A percentile compares a stretch with the other conserved stretches of the same genome.
These are phyloP conservation scores for Chromis chromis DNA, from an alignment of 2,797 vertebrate species.

Conservation along the genomic window DNA sequence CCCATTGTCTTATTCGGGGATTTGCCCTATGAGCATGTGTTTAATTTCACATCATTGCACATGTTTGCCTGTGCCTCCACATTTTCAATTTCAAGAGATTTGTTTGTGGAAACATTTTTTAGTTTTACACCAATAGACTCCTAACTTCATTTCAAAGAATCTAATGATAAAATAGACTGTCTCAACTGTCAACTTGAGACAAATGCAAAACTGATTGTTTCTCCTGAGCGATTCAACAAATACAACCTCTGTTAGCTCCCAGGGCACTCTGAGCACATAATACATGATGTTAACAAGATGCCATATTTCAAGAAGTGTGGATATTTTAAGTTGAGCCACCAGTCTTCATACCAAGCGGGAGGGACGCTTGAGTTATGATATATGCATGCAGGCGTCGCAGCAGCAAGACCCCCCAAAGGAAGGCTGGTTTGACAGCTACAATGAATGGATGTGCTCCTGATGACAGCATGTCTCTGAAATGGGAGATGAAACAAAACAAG, in stretches of 20 bases:
- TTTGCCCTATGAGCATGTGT: constrained; percentile 64
- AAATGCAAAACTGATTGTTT: neutral
- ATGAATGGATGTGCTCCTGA: constrained; percentile 45
- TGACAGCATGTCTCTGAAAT: constrained; percentile 52
- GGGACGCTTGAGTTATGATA: constrained; percentile 46
- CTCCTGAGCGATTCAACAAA: constrained; percentile 11
- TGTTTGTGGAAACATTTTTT: neutral
- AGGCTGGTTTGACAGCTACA: constrained; percentile 42
- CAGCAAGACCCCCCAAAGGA: constrained; percentile 55
- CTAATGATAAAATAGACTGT: neutral
- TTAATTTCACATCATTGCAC: constrained; percentile 67
- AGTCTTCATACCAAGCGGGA: constrained; percentile 17
- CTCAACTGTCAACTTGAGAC: neutral
- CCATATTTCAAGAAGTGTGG: constrained; percentile 28
- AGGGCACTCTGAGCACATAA: neutral
- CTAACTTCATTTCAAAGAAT: constrained; percentile 5
- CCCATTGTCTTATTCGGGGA: constrained; percentile 59
- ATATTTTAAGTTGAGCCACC: constrained; percentile 35
- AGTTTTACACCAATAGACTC: neutral
- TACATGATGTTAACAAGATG: neutral
- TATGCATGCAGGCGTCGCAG: constrained; percentile 44
- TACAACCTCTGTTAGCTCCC: neutral
- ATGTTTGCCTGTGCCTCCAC: constrained; percentile 6
- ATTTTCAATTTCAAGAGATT: neutral
- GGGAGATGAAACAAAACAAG: constrained; percentile 46